A percentile compares a stretch with the other conserved stretches of the same genome.
These are phyloP conservation scores for Hylomyscus alleni DNA, from an alignment of 2,797 vertebrate genomes.

Conservation along the genomic window DNA sequence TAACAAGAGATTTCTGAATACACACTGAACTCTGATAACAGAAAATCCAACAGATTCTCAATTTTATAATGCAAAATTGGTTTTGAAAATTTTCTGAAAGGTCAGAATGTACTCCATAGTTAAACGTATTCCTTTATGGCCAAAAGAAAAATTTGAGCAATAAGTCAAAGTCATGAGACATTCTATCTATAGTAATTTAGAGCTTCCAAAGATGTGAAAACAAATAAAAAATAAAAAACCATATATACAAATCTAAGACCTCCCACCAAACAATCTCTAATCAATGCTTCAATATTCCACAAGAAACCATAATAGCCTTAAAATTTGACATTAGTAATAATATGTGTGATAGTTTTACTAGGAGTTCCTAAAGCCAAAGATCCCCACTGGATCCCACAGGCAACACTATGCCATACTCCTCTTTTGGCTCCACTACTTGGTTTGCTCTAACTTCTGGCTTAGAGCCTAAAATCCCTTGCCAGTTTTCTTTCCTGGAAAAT, in stretches of 20 bases:
- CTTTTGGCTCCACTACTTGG: background rate
- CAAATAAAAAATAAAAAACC: background rate
- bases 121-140: background rate
- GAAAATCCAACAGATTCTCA: background rate
- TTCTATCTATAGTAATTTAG: background rate
- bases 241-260: background rate
- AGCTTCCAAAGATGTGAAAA: background rate
- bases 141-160: background rate
- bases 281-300: background rate
- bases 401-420: background rate
- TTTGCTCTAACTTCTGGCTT: background rate
- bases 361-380: background rate
- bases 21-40: background rate
- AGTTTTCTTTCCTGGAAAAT: slow-evolving; percentile 33
- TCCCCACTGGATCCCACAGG: background rate
- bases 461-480: background rate
- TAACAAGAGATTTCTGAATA: slow-evolving; percentile 27
- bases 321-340: background rate
- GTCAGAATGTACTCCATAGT: background rate
- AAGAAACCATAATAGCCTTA: background rate
- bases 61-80: background rate
- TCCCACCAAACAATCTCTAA: background rate
- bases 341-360: background rate
- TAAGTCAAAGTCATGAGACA: background rate
- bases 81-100: background rate